Evolutionary conservation across 64 coral and sea anemone species (phyloP), one percentile per base, ranked within the genome.

Genomic region (Stichodactyla mertensii): DNA sequence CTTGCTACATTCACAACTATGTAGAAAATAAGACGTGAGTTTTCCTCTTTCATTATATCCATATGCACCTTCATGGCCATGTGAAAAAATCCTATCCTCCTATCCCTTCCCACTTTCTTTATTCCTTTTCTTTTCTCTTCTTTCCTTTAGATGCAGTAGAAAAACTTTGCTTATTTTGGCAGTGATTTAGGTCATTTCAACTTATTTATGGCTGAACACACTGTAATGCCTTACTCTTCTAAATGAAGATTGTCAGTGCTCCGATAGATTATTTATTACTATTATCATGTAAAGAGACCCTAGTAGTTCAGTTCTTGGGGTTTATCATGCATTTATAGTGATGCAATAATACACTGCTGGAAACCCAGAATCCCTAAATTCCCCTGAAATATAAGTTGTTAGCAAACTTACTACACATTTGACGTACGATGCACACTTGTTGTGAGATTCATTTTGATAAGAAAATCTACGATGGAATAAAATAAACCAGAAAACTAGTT

Each of bases 21-120:
- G 69, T 74, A 74, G 69, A 74, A 74, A 74, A 74, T 28, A 74
- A 74, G 69, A n/a, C 22, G n/a, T n/a, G 66, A 74, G 69, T 31
- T 74, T 74, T 74, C 69, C 12, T 27, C 8, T 74, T 24, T 71
- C 69, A 74, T 31, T 74, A 74, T 27, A 74, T 26, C 36, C 24
- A 31, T 7, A 74, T 74, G 24, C 24, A 74, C 13, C 69, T 71
- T 26, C n/a, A 9, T 11, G 24, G 7, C 24, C 69, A 74, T 74
- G 14, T 58, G 56, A 58, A 58, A 12, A 74, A 31, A 74, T 74
- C 10, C 24, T 23, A 74, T 27, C 69, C 69, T 74, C 69, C 69
- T 26, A 36, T 74, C 10, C 69, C 24, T 74, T 74, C 69, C 24
- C 69, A 74, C 69, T 27, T 19, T 4, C 22, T 70, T 23, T 70